phyloP scores from a whole-genome alignment of 2,888 invertebrate genomes.

The Stegophylla sp. region DNA sequence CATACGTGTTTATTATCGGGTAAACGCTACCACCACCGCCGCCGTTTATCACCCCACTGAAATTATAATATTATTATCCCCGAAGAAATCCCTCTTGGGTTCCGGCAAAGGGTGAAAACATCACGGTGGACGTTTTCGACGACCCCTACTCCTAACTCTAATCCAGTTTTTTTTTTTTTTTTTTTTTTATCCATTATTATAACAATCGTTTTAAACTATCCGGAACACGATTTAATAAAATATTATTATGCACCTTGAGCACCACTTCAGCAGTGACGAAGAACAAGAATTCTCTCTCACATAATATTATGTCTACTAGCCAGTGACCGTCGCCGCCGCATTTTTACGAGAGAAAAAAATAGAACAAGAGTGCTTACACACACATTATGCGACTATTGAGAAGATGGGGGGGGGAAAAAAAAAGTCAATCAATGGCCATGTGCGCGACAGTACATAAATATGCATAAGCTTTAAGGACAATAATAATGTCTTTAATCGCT shows the following conservation, averaged over 20 bases:
- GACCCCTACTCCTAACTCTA: not conserved
- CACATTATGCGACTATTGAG: not conserved
- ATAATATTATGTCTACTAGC: conserved; percentile 18
- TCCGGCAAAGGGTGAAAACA: conserved; percentile 21
- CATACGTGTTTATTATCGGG: conserved; percentile 35
- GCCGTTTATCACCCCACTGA: conserved; percentile 20
- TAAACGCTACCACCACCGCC: conserved; percentile 31
- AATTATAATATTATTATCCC: conserved; percentile 10
- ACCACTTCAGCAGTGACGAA: not conserved
- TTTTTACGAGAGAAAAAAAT: conserved; percentile 21
- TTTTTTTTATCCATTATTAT: not conserved
- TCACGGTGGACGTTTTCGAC: not conserved
- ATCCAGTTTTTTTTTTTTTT: conserved; percentile 47
- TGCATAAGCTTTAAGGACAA: not conserved
- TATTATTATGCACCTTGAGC: conserved; percentile 8
- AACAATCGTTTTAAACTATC: conserved; percentile 17
- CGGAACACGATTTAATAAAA: not conserved
- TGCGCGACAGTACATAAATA: not conserved
- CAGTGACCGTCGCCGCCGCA: not conserved
- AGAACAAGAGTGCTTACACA: not conserved
- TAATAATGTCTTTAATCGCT: not conserved
- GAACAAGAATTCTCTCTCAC: conserved; percentile 17
- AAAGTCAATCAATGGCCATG: conserved; percentile 33
- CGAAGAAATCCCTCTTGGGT: not conserved
- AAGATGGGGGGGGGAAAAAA: too few species aligned